Conservation (phyloP, 2,797 vertebrate species). For the Dicrostonyx torquatus region DNA sequence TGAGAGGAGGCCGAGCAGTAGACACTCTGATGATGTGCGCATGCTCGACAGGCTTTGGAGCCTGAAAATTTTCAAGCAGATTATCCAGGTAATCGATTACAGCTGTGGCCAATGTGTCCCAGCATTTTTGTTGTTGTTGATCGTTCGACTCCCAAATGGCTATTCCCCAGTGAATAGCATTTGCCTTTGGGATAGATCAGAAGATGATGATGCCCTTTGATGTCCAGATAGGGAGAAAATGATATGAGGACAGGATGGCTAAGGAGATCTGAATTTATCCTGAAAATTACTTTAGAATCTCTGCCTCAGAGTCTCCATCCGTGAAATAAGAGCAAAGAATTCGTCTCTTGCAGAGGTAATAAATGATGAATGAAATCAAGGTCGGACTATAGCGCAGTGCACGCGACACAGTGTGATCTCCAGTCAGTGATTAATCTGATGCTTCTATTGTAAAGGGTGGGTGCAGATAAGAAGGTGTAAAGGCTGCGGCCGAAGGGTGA, state of each 20-base stretch:
- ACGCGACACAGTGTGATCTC: not conserved
- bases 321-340: not conserved
- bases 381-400: not conserved
- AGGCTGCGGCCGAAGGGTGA: not conserved
- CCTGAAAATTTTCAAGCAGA: not conserved
- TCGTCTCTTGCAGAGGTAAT: not conserved
- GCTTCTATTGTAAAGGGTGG: not conserved
- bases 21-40: not conserved
- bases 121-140: not conserved
- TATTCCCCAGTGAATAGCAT: not conserved
- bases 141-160: not conserved
- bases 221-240: not conserved
- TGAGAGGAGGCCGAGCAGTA: not conserved
- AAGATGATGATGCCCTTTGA: not conserved
- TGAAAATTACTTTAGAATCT: not conserved
- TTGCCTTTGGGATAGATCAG: not conserved
- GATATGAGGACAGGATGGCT: not conserved
- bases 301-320: not conserved
- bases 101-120: not conserved
- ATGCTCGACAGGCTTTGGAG: not conserved
- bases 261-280: not conserved
- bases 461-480: not conserved
- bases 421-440: not conserved
- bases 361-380: constrained; percentile 13
- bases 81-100: not conserved